These are phyloP conservation scores for Macquaria ambigua DNA, from an alignment of 2,113 vertebrate genomes.

Conservation along the genomic window DNA sequence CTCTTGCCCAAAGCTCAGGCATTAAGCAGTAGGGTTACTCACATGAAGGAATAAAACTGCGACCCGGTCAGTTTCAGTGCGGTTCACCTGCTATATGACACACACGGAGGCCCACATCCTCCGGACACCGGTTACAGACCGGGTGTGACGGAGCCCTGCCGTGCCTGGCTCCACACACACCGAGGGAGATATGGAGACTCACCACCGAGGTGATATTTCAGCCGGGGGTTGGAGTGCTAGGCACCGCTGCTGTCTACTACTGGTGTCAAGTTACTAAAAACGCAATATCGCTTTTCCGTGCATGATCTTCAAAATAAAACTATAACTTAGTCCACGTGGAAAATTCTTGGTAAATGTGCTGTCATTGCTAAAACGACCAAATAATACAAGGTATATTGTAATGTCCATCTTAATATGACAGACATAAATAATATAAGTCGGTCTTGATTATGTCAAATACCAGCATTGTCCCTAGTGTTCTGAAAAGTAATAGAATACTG, in stretches of 20 bases:
- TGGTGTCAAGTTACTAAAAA: not conserved
- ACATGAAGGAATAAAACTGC: conserved; percentile 72
- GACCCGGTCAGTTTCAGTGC: conserved; percentile 54
- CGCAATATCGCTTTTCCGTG: not conserved
- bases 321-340: rapidly evolving
- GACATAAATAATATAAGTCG: not conserved
- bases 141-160: conserved; percentile 57
- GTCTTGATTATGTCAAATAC: not conserved
- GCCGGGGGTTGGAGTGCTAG: conserved; percentile 58
- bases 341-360: not conserved
- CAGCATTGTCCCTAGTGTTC: not conserved
- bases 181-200: conserved; percentile 42
- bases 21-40: conserved; percentile 69
- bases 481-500: not conserved
- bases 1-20: conserved; percentile 26
- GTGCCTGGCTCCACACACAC: conserved; percentile 52
- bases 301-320: conserved; percentile 11
- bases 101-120: conserved; percentile 57
- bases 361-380: not conserved
- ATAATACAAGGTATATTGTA: no score
- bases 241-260: conserved; percentile 53
- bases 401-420: not conserved
- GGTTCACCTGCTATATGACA: conserved; percentile 60
- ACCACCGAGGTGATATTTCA: conserved; percentile 56
- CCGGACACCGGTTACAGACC: conserved; percentile 45